Conservation (phyloP, 2,888 invertebrate genomes). For the Macaria liturata region DNA sequence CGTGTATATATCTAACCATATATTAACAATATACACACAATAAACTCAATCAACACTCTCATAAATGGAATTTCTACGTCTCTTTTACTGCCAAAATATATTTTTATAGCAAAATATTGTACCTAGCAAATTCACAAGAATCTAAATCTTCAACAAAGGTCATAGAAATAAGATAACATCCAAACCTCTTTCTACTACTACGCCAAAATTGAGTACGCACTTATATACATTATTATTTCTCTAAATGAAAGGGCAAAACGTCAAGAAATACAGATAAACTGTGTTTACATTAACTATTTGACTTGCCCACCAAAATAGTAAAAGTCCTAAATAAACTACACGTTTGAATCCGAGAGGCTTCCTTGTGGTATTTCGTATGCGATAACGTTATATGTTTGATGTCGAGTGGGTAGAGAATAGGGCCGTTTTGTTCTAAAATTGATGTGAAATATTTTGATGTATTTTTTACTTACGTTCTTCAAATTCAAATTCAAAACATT, state of each 20-base stretch:
- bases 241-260: slow-evolving; percentile 23
- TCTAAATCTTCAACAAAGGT: not conserved
- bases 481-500: too few species aligned
- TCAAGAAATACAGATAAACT: slow-evolving; percentile 25
- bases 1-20: too few species aligned
- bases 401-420: slow-evolving; percentile 40
- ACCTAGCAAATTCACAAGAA: not conserved
- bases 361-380: slow-evolving; percentile 38
- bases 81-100: too few species aligned
- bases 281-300: slow-evolving; percentile 25
- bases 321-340: slow-evolving; percentile 33
- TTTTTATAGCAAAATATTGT: not conserved
- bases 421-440: not conserved
- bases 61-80: too few species aligned
- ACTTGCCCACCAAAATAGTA: slow-evolving; percentile 19
- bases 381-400: slow-evolving; percentile 28
- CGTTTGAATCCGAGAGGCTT: slow-evolving; percentile 6
- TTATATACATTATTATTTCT: slow-evolving; percentile 15
- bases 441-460: too few species aligned
- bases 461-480: too few species aligned
- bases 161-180: slow-evolving; percentile 1
- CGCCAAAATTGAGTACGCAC: slow-evolving; percentile 9
- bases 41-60: too few species aligned
- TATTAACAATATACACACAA: too few species aligned
- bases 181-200: slow-evolving; percentile 2